Conservation (phyloP, 2,797 vertebrate genomes). For the Gadopsis bispinosus region DNA sequence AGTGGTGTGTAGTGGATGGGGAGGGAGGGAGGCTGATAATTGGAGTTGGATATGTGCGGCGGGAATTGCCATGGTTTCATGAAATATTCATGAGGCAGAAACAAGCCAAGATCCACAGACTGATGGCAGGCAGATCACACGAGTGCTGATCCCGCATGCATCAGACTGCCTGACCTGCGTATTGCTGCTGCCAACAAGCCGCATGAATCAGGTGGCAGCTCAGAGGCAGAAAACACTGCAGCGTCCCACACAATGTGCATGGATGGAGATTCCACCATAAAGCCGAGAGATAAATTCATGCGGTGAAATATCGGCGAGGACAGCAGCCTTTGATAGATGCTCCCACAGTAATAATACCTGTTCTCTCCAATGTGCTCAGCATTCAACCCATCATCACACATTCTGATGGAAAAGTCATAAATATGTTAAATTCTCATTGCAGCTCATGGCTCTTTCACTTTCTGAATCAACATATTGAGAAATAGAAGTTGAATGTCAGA, state of each 20-base stretch:
- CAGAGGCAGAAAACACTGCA: not conserved
- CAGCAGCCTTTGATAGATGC: constrained; percentile 14
- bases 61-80: constrained; percentile 64
- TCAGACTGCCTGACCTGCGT: constrained; percentile 52
- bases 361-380: constrained; percentile 20
- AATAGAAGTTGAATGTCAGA: constrained; percentile 23
- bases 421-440: constrained; percentile 43
- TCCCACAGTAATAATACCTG: constrained; percentile 31
- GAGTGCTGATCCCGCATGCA: constrained; percentile 50
- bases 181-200: constrained; percentile 11
- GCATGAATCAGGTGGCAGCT: constrained; percentile 43
- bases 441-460: constrained; percentile 23
- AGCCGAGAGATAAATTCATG: constrained; percentile 17
- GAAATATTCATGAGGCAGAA: constrained; percentile 75
- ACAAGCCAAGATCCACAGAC: constrained; percentile 59
- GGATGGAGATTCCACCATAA: constrained; percentile 25
- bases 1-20: constrained; percentile 16
- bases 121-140: constrained; percentile 49
- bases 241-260: constrained; percentile 15
- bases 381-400: constrained; percentile 28
- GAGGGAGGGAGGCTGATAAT: constrained; percentile 57
- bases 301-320: not conserved
- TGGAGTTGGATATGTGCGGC: constrained; percentile 65
- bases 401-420: constrained; percentile 35
- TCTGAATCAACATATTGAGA: constrained; percentile 4